These are phyloP conservation scores for Ectemnius lituratus DNA, from an alignment of 2,888 invertebrate species.

Conservation along the genomic window DNA sequence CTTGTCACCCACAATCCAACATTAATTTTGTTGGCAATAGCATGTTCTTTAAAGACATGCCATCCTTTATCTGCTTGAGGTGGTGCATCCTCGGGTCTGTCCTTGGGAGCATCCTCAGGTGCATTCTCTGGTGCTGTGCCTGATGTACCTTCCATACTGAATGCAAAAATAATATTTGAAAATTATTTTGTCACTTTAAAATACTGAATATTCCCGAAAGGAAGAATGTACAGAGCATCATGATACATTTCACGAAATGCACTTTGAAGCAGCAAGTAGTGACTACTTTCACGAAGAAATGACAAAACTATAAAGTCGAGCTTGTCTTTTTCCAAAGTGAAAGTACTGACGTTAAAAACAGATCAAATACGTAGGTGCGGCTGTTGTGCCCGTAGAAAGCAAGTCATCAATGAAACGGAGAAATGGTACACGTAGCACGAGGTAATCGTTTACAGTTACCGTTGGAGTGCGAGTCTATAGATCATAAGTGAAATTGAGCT, in stretches of 20 bases:
- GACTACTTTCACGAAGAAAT: not conserved
- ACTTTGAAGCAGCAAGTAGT: not conserved
- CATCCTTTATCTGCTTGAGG: slow-evolving; percentile 79
- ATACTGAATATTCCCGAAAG: not conserved
- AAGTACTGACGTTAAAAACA: slow-evolving; percentile 36
- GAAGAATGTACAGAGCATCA: not conserved
- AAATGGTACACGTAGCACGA: too few relatives aligned
- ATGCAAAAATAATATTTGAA: not conserved
- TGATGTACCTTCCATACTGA: slow-evolving; percentile 69
- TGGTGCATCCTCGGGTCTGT: slow-evolving; percentile 56
- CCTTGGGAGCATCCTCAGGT: slow-evolving; percentile 47
- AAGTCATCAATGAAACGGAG: not conserved
- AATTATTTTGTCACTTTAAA: not conserved
- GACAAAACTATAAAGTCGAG: not conserved
- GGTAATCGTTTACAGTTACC: too few relatives aligned
- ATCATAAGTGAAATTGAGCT: too few relatives aligned
- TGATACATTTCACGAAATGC: not conserved
- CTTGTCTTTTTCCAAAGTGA: slow-evolving; percentile 53
- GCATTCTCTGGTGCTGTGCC: slow-evolving; percentile 56
- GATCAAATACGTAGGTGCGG: slow-evolving; percentile 12
- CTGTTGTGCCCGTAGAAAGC: not conserved
- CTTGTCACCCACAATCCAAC: slow-evolving; percentile 93
- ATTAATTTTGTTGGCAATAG: slow-evolving; percentile 91
- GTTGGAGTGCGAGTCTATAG: too few relatives aligned
- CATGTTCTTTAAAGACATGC: slow-evolving; percentile 84